These are phyloP conservation scores for Agonum fuliginosum DNA, from an alignment of 2,888 invertebrate species.

Conservation along the genomic window DNA sequence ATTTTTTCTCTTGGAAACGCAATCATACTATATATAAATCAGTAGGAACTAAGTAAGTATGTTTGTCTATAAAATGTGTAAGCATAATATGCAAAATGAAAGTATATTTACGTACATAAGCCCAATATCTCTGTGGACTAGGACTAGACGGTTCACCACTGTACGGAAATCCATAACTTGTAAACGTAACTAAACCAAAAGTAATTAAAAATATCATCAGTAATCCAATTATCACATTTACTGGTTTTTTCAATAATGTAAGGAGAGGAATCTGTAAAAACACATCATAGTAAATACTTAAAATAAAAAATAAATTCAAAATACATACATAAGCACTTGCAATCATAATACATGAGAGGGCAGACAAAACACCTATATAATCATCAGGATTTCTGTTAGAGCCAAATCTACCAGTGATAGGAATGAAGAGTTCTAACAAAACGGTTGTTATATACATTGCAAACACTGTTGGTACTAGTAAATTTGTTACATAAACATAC, in stretches of 20 bases:
- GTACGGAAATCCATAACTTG: conserved; percentile 83
- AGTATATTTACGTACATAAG: conserved; percentile 67
- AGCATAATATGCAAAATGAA: too few relatives aligned
- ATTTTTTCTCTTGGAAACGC: too few relatives aligned
- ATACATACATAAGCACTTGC: conserved; percentile 70
- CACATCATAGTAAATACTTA: too few relatives aligned
- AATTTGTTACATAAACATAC: conserved; percentile 66
- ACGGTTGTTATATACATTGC: conserved; percentile 66
- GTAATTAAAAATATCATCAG: conserved; percentile 65
- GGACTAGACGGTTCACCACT: conserved; percentile 76
- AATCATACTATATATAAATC: too few relatives aligned
- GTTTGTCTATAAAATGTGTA: too few relatives aligned
- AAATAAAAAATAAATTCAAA: conserved; percentile 58
- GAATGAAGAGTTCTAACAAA: conserved; percentile 69
- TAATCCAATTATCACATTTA: conserved; percentile 65
- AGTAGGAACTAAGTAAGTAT: too few relatives aligned
- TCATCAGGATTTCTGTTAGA: conserved; percentile 73
- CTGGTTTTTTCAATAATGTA: conserved; percentile 65
- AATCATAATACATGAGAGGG: conserved; percentile 70
- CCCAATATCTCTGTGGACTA: conserved; percentile 80
- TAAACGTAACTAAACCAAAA: conserved; percentile 75
- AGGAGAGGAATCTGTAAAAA: conserved; percentile 67
- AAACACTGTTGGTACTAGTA: conserved; percentile 66
- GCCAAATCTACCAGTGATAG: conserved; percentile 73
- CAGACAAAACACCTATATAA: conserved; percentile 71